phyloP scores from a whole-genome alignment of 2,113 vertebrate species.

The Platycercus adscitus region DNA sequence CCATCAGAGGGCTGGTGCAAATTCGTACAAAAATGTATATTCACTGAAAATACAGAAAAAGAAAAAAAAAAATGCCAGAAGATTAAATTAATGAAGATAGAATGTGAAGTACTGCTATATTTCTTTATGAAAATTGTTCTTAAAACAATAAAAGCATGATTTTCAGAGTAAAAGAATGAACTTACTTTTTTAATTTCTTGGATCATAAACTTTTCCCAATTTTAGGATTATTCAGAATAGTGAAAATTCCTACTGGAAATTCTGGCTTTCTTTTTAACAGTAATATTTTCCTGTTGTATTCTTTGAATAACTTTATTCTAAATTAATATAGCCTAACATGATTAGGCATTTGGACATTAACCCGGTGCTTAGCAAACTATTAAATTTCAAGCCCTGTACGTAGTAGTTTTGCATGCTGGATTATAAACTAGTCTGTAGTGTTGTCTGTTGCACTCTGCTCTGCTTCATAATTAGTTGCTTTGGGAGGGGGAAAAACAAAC shows the following conservation, averaged over 20 bases:
- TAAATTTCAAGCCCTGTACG: slow-evolving; percentile 97
- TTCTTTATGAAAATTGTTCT: neutral
- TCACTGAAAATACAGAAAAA: neutral
- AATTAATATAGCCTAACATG: slow-evolving; percentile 68
- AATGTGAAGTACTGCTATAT: neutral
- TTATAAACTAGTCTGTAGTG: slow-evolving; percentile 86
- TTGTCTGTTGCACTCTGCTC: slow-evolving; percentile 86
- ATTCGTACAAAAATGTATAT: neutral
- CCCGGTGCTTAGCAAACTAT: slow-evolving; percentile 75
- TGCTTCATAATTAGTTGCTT: slow-evolving; percentile 78
- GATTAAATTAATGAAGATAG: neutral
- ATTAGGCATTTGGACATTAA: slow-evolving; percentile 76
- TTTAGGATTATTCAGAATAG: slow-evolving; percentile 1
- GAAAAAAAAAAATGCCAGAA: neutral
- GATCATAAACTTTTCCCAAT: slow-evolving; percentile 1
- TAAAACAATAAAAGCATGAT: neutral
- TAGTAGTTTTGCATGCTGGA: slow-evolving; percentile 89
- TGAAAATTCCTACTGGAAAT: slow-evolving; percentile 77
- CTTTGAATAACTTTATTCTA: slow-evolving; percentile 69
- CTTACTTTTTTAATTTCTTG: slow-evolving; percentile 14
- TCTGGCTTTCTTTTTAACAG: slow-evolving; percentile 72
- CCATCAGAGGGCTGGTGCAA: neutral
- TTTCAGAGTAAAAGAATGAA: neutral
- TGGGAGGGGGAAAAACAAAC: slow-evolving; percentile 7
- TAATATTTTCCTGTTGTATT: slow-evolving; percentile 67